Evolutionary conservation across 2,113 vertebrate genomes (phyloP).

Genomic region (mouse (Mus musculus)): GRCm39 chr17:83048501-83049000

Average conservation of each 20-base stretch:
- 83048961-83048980: background rate
- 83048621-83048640: background rate
- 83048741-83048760: background rate
- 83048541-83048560: background rate
- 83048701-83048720: rapidly evolving
- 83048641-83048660: too few relatives aligned
- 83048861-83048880: background rate
- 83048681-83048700: background rate
- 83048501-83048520: background rate
- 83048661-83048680: background rate
- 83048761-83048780: background rate
- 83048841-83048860: background rate
- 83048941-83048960: background rate
- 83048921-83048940: background rate
- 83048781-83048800: background rate
- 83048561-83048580: too few relatives aligned
- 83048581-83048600: background rate
- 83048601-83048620: background rate
- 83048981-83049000: background rate
- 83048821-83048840: background rate
- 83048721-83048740: background rate
- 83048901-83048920: slow-evolving; percentile 6
- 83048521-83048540: too few relatives aligned
- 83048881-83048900: slow-evolving; percentile 29
- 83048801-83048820: background rate